Conservation (phyloP, 2,113 vertebrate species). For the Strix aluco region DNA sequence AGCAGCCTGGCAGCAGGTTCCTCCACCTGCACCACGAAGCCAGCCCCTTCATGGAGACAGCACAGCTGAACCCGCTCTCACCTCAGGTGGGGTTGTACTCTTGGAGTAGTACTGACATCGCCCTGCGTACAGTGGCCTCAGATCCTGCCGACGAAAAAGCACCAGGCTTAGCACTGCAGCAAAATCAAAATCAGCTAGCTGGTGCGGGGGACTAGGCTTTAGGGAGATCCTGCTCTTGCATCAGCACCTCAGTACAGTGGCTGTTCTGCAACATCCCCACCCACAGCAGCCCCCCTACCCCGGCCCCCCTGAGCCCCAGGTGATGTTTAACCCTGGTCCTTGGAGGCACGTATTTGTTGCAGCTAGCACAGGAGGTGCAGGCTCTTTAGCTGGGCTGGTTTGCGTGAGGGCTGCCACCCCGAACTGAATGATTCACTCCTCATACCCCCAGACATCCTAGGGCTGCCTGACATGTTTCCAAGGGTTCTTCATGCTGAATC, state of each 20-base stretch:
- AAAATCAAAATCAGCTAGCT: background rate
- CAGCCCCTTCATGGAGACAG: background rate
- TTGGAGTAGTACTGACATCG: slow-evolving; percentile 91
- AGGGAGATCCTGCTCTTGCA: background rate
- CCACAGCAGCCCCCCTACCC: background rate
- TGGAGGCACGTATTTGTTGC: background rate
- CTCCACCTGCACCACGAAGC: background rate
- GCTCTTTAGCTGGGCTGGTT: background rate
- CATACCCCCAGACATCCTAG: background rate
- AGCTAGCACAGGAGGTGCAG: background rate
- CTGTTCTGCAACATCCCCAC: background rate
- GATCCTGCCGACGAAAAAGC: slow-evolving; percentile 79
- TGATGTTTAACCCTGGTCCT: background rate
- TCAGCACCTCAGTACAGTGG: background rate
- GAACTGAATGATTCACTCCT: background rate
- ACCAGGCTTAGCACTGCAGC: background rate
- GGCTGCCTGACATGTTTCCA: background rate
- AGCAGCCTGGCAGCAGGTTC: background rate
- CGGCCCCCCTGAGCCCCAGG: background rate
- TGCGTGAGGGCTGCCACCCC: background rate
- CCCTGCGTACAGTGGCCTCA: slow-evolving; percentile 90
- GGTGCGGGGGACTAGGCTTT: background rate
- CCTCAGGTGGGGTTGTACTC: slow-evolving; percentile 74
- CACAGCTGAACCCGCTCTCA: slow-evolving; percentile 33
- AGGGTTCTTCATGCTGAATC: background rate